Evolutionary conservation across 2,797 vertebrate genomes (phyloP).

Genomic region (Neosilurus hyrtlii): DNA sequence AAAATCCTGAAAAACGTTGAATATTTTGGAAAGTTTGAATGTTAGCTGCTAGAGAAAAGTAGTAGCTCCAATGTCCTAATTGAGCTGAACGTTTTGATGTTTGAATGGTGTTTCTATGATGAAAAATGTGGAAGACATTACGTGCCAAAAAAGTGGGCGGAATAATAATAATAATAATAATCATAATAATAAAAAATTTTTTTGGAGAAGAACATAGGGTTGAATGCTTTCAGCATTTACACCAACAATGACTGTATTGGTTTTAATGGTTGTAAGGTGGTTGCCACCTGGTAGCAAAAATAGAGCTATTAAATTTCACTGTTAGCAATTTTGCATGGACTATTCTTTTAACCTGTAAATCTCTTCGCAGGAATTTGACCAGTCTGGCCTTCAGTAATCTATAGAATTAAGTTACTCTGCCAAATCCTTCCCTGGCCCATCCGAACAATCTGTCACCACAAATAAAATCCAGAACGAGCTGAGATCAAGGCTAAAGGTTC

Average conservation of each 20-base stretch:
- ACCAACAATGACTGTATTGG: background rate
- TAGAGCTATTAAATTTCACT: background rate
- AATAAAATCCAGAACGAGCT: slow-evolving; percentile 31
- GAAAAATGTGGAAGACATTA: no score
- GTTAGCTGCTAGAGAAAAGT: no score
- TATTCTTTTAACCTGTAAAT: slow-evolving; percentile 6
- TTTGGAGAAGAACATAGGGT: no score
- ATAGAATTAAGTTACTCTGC: slow-evolving; percentile 11
- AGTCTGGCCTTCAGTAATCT: slow-evolving; percentile 7
- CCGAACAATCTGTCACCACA: slow-evolving; percentile 48
- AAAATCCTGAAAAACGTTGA: no score
- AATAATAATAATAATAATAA: no score
- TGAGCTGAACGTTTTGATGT: no score
- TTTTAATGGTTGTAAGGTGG: background rate
- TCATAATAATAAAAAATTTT: no score
- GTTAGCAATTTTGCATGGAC: background rate
- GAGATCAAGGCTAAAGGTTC: background rate
- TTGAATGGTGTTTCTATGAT: no score
- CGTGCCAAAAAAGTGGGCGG: no score
- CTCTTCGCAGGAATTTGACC: background rate
- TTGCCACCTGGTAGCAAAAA: background rate
- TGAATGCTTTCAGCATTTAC: no score
- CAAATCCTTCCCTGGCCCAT: slow-evolving; percentile 37
- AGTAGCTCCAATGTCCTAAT: no score
- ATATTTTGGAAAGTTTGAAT: no score